Evolutionary conservation across 2,888 invertebrate species (phyloP).

Genomic region (Chesias legatella): DNA sequence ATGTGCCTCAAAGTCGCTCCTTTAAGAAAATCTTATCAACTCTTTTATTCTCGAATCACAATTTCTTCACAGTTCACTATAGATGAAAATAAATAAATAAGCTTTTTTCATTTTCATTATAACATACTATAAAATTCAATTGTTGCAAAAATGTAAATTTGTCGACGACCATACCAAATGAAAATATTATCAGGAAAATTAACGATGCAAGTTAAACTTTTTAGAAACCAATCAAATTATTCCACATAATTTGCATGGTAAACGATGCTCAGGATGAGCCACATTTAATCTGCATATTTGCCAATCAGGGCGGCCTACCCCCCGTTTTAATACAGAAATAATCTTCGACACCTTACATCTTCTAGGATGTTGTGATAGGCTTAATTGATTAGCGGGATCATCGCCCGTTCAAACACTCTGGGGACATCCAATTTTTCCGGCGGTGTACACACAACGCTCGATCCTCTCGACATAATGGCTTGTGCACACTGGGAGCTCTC

Average conservation of each 20-base stretch:
- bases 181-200: too few relatives aligned
- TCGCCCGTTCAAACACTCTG: conserved; percentile 32
- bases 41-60: too few relatives aligned
- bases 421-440: conserved; percentile 36
- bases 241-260: neutral
- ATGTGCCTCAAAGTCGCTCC: too few relatives aligned
- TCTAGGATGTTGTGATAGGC: conserved; percentile 6
- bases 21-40: too few relatives aligned
- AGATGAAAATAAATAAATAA: too few relatives aligned
- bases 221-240: neutral
- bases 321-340: neutral
- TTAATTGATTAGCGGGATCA: conserved; percentile 17
- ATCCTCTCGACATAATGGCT: conserved; percentile 53
- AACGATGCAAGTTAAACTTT: too few relatives aligned
- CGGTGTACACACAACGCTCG: conserved; percentile 34
- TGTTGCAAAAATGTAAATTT: too few relatives aligned
- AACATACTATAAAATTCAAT: too few relatives aligned
- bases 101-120: too few relatives aligned
- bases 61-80: too few relatives aligned
- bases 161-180: too few relatives aligned
- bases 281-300: conserved; percentile 7
- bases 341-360: neutral
- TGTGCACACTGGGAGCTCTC: conserved; percentile 43
- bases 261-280: neutral
- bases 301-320: neutral